A percentile compares a stretch with the other conserved stretches of the same genome.
phyloP scores from a whole-genome alignment of 1,140 invertebrate genomes.

The Trichonephila clavata region DNA sequence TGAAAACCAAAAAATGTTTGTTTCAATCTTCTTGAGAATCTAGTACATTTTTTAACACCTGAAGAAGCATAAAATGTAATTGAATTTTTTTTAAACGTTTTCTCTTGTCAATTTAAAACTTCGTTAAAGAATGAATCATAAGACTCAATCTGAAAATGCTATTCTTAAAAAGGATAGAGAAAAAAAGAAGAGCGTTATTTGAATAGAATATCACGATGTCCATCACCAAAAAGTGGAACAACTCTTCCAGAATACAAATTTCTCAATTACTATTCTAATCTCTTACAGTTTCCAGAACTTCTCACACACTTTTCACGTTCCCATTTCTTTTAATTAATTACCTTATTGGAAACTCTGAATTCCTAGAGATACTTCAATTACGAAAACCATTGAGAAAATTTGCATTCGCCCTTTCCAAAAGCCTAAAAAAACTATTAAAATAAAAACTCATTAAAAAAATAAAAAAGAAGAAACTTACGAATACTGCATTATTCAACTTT shows the following conservation, averaged over 20 bases:
- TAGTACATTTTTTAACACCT: too few species aligned
- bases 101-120: too few species aligned
- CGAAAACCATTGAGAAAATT: neutral
- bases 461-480: neutral
- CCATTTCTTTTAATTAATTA: neutral
- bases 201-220: too few species aligned
- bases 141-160: too few species aligned
- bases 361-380: neutral
- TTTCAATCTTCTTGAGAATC: too few species aligned
- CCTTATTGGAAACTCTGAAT: neutral
- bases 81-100: too few species aligned
- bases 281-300: neutral
- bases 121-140: too few species aligned
- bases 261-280: neutral
- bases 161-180: too few species aligned
- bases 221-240: neutral
- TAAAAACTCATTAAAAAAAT: neutral
- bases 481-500: neutral
- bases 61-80: too few species aligned
- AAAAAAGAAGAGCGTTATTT: too few species aligned
- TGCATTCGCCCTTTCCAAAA: neutral
- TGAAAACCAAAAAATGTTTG: too few species aligned
- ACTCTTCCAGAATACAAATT: neutral
- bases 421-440: neutral
- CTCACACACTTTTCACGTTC: too few species aligned